Conservation (phyloP, 2,888 invertebrate species). For the Drosophila anomelani region DNA sequence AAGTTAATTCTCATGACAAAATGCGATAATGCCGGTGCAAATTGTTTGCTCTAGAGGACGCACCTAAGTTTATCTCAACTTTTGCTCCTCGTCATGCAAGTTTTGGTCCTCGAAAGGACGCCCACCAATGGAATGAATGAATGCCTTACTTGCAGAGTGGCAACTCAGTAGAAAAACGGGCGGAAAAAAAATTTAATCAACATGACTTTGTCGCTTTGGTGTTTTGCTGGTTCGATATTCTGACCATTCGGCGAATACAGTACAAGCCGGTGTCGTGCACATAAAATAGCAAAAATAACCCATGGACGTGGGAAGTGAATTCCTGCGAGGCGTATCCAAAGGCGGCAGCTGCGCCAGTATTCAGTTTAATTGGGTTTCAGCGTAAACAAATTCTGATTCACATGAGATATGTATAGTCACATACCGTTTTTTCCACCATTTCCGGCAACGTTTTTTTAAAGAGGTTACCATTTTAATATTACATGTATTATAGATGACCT, state of each 20-base stretch:
- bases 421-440: background rate
- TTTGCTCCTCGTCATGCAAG: slow-evolving; percentile 36
- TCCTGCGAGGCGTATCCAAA: slow-evolving; percentile 6
- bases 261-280: slow-evolving; percentile 13
- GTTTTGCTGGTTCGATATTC: background rate
- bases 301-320: slow-evolving; percentile 14
- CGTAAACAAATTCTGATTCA: background rate
- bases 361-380: slow-evolving; percentile 19
- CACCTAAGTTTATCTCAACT: slow-evolving; percentile 53
- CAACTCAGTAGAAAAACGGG: background rate
- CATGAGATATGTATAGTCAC: too few species aligned
- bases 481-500: too few species aligned
- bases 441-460: background rate
- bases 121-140: background rate
- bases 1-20: slow-evolving; percentile 49
- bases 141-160: slow-evolving; percentile 2
- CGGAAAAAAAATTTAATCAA: slow-evolving; percentile 58
- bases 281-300: slow-evolving; percentile 14
- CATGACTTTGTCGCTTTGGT: slow-evolving; percentile 33
- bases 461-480: background rate
- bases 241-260: background rate
- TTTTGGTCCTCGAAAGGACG: slow-evolving; percentile 4
- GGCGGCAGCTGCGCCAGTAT: slow-evolving; percentile 13
- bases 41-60: slow-evolving; percentile 45
- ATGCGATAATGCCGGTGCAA: slow-evolving; percentile 51